Percentiles rank a stretch among this genome's conserved stretches.
These are phyloP conservation scores for Karalla daura DNA, from an alignment of 2,797 vertebrate species.

Conservation along the genomic window DNA sequence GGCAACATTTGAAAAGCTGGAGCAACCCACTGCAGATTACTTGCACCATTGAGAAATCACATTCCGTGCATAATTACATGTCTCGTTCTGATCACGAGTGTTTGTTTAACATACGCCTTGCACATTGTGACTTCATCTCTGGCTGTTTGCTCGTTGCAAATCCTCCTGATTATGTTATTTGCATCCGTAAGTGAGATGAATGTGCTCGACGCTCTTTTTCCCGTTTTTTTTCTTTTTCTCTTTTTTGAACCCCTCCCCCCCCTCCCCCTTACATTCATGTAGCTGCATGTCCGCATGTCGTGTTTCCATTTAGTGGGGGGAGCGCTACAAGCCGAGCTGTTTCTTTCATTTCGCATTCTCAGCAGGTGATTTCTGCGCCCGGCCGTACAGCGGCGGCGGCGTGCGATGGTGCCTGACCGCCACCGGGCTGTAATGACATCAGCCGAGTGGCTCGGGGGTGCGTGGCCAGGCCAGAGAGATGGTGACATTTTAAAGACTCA, in stretches of 20 bases:
- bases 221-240: too few species aligned
- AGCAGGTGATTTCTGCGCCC: slow-evolving; percentile 25
- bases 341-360: slow-evolving; percentile 37
- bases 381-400: not conserved
- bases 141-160: slow-evolving; percentile 15
- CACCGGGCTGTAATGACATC: slow-evolving; percentile 39
- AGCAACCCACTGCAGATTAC: slow-evolving; percentile 1
- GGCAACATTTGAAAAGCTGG: too few species aligned
- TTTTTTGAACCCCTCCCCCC: too few species aligned
- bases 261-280: not conserved
- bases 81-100: slow-evolving; percentile 21
- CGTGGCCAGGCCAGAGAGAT: slow-evolving; percentile 24
- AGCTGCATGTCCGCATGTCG: not conserved
- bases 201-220: too few species aligned
- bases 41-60: not conserved
- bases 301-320: slow-evolving; percentile 20
- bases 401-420: slow-evolving; percentile 21
- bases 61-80: slow-evolving; percentile 43
- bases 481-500: slow-evolving; percentile 48
- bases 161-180: slow-evolving; percentile 18
- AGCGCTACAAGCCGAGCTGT: slow-evolving; percentile 6
- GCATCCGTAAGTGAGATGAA: slow-evolving; percentile 21
- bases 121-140: slow-evolving; percentile 9
- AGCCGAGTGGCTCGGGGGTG: slow-evolving; percentile 26
- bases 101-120: slow-evolving; percentile 32